Conservation (phyloP, 2,888 invertebrate genomes). For the Hermodice carunculata region DNA sequence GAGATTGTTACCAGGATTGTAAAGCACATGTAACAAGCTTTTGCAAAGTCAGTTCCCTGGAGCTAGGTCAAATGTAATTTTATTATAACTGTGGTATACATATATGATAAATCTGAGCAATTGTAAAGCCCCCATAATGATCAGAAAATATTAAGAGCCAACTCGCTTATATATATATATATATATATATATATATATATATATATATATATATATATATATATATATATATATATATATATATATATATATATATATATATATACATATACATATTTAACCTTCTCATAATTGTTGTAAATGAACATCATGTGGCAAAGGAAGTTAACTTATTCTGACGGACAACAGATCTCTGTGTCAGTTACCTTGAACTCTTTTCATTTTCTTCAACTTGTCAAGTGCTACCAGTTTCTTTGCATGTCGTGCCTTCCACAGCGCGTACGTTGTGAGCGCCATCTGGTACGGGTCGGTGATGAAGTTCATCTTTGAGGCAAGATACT, state of each 20-base stretch:
- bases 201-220: background rate
- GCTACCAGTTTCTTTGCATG: slow-evolving; percentile 34
- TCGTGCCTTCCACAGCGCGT: slow-evolving; percentile 76
- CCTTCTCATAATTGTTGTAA: background rate
- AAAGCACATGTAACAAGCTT: too few species aligned
- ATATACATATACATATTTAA: too few species aligned
- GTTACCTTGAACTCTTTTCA: too few species aligned
- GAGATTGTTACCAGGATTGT: too few species aligned
- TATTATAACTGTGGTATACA: too few species aligned
- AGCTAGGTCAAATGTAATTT: too few species aligned
- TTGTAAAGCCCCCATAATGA: too few species aligned
- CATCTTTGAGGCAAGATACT: slow-evolving; percentile 49
- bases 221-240: slow-evolving; percentile 6
- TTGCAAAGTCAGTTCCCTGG: too few species aligned
- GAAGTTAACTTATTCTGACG: too few species aligned
- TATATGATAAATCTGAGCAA: too few species aligned
- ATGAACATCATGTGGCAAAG: background rate
- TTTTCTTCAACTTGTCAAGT: too few species aligned
- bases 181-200: background rate
- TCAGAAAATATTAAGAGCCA: background rate
- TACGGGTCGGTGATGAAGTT: slow-evolving; percentile 76
- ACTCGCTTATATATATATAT: slow-evolving; percentile 9
- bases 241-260: slow-evolving; percentile 5
- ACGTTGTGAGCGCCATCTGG: slow-evolving; percentile 89
- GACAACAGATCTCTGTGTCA: too few species aligned